phyloP scores from a whole-genome alignment of 2,113 vertebrate genomes.

The Paradoxurus hermaphroditus region DNA sequence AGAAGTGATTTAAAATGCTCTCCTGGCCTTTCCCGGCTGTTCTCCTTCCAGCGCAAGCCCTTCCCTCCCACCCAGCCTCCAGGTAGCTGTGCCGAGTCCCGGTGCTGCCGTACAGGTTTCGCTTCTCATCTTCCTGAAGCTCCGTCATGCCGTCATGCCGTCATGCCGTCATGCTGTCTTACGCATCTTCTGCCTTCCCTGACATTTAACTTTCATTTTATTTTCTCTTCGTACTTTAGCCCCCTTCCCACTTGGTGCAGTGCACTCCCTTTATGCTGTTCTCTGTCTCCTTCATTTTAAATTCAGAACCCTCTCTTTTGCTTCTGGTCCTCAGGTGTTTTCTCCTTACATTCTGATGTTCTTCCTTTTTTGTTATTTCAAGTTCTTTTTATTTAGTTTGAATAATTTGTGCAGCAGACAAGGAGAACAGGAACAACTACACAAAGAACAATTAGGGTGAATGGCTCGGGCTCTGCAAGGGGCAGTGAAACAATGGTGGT shows the following conservation, averaged over 20 bases:
- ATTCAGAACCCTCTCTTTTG: background rate
- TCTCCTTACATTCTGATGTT: background rate
- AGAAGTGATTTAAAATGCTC: background rate
- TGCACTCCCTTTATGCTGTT: background rate
- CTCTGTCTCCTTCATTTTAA: background rate
- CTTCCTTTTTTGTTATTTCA: constrained; percentile 9
- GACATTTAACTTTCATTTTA: background rate
- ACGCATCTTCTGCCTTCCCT: background rate
- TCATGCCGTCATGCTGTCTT: background rate
- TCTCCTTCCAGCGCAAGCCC: background rate
- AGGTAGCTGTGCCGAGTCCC: background rate
- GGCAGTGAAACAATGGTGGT: background rate
- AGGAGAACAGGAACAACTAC: background rate
- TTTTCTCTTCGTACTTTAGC: background rate
- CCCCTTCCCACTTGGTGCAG: background rate
- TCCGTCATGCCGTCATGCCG: background rate
- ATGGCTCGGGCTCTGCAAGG: background rate
- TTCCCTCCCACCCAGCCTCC: background rate
- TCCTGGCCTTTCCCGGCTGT: background rate
- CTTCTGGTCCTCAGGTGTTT: background rate
- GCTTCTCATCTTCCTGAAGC: background rate
- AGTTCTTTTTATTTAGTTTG: constrained; percentile 28
- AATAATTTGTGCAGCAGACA: constrained; percentile 3
- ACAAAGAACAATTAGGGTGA: background rate
- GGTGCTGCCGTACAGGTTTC: background rate